Evolutionary conservation across 2,797 vertebrate genomes (phyloP).

Genomic region (Enteromius mattozi): DNA sequence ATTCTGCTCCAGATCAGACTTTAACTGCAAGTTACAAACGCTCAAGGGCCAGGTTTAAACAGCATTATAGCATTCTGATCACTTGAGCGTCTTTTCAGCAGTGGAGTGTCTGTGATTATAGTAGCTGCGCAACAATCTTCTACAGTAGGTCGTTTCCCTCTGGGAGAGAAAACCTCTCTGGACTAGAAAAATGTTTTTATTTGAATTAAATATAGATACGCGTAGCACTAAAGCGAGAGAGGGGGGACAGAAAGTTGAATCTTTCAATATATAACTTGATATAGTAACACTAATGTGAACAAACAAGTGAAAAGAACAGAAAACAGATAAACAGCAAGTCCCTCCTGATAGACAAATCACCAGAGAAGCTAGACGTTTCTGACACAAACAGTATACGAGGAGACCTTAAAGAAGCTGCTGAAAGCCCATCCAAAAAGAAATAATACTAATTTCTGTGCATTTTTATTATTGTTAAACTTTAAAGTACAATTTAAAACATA

Average conservation of each 20-base stretch:
- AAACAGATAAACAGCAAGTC: background rate
- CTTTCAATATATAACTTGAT: background rate
- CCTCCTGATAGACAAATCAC: background rate
- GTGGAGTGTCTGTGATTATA: background rate
- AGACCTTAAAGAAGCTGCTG: background rate
- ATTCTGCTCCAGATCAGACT: conserved; percentile 30
- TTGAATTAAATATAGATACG: background rate
- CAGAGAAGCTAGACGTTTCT: background rate
- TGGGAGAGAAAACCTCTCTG: conserved; percentile 7
- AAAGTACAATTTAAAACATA: conserved; percentile 12
- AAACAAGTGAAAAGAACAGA: background rate
- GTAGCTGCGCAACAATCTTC: conserved; percentile 17
- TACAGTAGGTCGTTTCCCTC: background rate
- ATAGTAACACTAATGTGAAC: background rate
- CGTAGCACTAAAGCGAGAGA: background rate
- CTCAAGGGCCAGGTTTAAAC: background rate
- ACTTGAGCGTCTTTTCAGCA: background rate
- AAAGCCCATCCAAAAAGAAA: background rate
- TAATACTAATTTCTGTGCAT: background rate
- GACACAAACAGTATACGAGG: background rate
- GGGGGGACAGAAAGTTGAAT: background rate
- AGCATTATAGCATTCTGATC: background rate
- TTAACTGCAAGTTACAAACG: background rate
- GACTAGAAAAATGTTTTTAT: conserved; percentile 5
- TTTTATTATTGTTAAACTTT: conserved; percentile 34